Base-by-base conservation (phyloP, 2,888 invertebrate species). In the Machimus atricapillus region DNA sequence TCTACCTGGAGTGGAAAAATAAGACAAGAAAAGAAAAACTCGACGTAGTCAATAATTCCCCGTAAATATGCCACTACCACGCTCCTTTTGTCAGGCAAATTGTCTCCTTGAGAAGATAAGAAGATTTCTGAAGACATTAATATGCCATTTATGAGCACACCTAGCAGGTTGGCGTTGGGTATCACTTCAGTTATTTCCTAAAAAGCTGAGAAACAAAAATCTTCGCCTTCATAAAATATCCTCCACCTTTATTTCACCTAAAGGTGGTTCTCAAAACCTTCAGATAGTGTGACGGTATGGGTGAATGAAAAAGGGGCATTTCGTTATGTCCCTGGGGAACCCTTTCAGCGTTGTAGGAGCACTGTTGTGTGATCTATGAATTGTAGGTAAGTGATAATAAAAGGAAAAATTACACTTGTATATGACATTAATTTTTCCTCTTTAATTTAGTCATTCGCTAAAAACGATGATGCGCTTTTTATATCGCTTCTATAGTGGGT, bases 191-290 rank as follows among this genome's bases (percentile, higher is more conserved):
- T 43, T 85, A 85, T 85, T 85, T 85, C 27, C 66, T 85, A 43
- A 85, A 85, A 74, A 74, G 85, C 85, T 85, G 58, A 85, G 40
- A 66, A 85, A 85, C 85, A 74, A 74, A 85, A 74, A 23, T 74
- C n/a, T 16, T 27, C 31, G 43, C 43, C 74, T 74, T 46, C 85
- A 74, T 85, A 74, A 74, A 74, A 74, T 74, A 37, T 31, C 40
- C 74, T 27, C 40, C 73, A 43, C 73, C 46, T 74, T 85, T 74
- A 73, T 43, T 85, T 74, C 66, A 27, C 66, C 2, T 27, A 27
- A 66, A 66, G 27, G 19, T 9, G 58, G 58, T 1, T 0, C 23
- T 19, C 58, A 9, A 34, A 19, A 19, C 23, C 23, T 66, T 12
- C 14, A 66, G 66, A 8, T 27, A 5, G 27, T 58, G 8, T 37